Evolutionary conservation across 2,797 vertebrate genomes (phyloP), one percentile per base, ranked within the genome.

Genomic region (Sebastes steindachneri): DNA sequence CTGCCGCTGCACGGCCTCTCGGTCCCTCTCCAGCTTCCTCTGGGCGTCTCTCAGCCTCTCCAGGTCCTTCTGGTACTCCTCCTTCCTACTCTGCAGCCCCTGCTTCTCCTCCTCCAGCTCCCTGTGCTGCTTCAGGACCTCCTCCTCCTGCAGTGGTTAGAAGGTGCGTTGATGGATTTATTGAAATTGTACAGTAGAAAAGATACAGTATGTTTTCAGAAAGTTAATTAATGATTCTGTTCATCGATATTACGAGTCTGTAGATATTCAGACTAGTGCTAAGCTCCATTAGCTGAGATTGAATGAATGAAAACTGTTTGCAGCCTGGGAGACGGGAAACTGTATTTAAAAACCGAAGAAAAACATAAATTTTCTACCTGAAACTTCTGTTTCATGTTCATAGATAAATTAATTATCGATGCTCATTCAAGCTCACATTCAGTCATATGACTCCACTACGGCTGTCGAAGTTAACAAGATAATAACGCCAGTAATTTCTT

Each of bases 21-120:
- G 95, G 73, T 98, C 98, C 31, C 95, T 95, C 85, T 99, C 97
- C 85, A 98, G 94, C 91, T 97, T 97, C 88, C 95, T 96, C 96
- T 99, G 98, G 0, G 97, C 94, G 0, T 96, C 84, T 3, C 97
- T 94, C 73, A 99, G 96, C 66, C 96, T 86, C 94, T 99, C 97
- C 93, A 99, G 93, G 80, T 99, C 97, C 0, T 81, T 93, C 92
- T 99, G 98, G 93, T 99, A 98, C 53, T 96, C 90, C 1, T 95
- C 96, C 80, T 97, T 98, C 91, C 70, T 96, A 45, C 84, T 79
- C 88, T 94, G 96, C 66, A 99, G 95, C 88, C 97, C 97, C 17
- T 92, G 94, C 21, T 73, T 94, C 19, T 96, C 96, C 3, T 91
- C 89, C 26, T 97, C 97, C 14, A 99, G 88, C 37, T 96, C 94